These are phyloP conservation scores for Erynnis tages DNA, from an alignment of 2,888 invertebrate species.

Conservation along the genomic window DNA sequence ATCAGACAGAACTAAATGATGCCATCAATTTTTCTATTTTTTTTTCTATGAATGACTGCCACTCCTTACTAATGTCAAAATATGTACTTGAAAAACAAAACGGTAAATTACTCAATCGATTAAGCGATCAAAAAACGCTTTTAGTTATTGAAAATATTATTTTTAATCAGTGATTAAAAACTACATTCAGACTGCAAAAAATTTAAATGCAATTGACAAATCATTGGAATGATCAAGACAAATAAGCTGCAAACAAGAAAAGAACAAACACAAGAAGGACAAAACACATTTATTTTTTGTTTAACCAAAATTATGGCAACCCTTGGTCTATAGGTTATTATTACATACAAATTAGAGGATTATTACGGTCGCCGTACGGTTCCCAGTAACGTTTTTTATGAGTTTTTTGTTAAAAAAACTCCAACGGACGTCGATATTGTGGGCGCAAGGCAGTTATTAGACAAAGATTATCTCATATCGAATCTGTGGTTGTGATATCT, in stretches of 20 bases:
- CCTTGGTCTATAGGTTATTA: constrained; percentile 45
- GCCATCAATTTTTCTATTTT: too few species aligned
- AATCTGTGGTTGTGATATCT: constrained; percentile 30
- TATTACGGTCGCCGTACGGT: constrained; percentile 58
- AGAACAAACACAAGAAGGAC: not conserved
- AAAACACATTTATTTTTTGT: constrained; percentile 10
- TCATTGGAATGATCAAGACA: not conserved
- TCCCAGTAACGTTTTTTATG: constrained; percentile 47
- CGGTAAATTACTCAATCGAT: too few species aligned
- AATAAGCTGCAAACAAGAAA: not conserved
- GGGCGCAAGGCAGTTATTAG: constrained; percentile 47
- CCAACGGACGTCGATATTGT: constrained; percentile 39
- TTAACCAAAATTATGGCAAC: constrained; percentile 26
- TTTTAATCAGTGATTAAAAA: too few species aligned
- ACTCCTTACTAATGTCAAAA: too few species aligned
- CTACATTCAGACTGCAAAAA: too few species aligned
- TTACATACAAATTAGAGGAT: constrained; percentile 61
- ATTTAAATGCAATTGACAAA: not conserved
- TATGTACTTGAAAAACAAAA: too few species aligned
- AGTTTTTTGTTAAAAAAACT: constrained; percentile 40
- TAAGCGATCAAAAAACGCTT: too few species aligned
- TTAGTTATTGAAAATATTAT: too few species aligned
- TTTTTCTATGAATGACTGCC: too few species aligned
- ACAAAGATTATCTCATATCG: constrained; percentile 34
- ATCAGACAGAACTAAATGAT: too few species aligned